Conservation (phyloP, 2,113 vertebrate species). For the Scytalopus superciliaris region DNA sequence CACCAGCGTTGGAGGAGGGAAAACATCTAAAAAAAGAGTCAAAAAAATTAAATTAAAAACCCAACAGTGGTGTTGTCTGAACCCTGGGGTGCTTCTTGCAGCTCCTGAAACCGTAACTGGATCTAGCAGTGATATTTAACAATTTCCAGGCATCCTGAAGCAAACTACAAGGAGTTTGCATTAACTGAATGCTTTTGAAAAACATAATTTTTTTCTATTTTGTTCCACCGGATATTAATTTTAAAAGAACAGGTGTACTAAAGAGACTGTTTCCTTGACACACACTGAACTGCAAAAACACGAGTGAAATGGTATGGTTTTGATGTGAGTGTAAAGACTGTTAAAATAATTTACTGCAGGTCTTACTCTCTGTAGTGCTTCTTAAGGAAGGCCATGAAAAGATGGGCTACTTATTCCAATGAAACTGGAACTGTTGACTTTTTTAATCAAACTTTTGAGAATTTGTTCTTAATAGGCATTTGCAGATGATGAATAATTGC, state of each 20-base stretch:
- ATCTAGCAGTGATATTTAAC: background rate
- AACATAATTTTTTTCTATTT: background rate
- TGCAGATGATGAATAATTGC: background rate
- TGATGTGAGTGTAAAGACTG: background rate
- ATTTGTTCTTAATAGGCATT: background rate
- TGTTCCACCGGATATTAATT: background rate
- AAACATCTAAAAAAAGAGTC: constrained; percentile 15
- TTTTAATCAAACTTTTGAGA: background rate
- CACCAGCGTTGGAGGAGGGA: constrained; percentile 11
- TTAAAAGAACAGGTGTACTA: background rate
- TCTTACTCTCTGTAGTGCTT: background rate
- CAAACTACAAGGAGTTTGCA: background rate
- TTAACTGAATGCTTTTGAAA: background rate
- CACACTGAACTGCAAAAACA: background rate
- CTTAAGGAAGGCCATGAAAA: background rate
- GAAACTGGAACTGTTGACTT: background rate
- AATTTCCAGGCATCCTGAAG: background rate
- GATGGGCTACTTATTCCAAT: background rate
- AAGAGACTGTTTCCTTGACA: background rate
- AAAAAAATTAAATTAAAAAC: background rate
- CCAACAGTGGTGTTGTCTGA: background rate
- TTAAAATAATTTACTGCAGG: background rate
- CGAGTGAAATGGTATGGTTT: background rate
- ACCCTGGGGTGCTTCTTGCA: background rate
- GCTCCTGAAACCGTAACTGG: background rate